Conservation (phyloP, 2,888 invertebrate genomes). For the Ormyrus rosae region DNA sequence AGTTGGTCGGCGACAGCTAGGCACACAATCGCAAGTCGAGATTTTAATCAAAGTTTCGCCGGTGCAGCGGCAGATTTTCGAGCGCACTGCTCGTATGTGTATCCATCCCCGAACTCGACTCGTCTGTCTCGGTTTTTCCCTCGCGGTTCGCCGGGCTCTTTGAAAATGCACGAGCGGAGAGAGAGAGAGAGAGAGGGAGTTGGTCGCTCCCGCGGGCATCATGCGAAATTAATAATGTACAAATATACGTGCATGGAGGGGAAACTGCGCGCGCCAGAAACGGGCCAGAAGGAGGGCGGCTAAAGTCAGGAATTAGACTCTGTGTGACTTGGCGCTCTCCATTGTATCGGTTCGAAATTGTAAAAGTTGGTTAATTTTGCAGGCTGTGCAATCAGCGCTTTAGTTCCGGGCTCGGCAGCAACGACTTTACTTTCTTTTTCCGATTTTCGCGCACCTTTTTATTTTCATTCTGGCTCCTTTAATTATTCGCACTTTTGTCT, state of each 20-base stretch:
- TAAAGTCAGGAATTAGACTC: slow-evolving; percentile 37
- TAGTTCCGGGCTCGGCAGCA: slow-evolving; percentile 1
- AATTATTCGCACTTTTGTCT: too few species aligned
- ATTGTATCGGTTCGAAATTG: slow-evolving; percentile 46
- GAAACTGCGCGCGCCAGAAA: not conserved
- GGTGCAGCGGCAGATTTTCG: too few species aligned
- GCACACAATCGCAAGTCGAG: too few species aligned
- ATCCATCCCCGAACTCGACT: too few species aligned
- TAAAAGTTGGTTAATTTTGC: slow-evolving; percentile 49
- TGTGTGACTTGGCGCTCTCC: slow-evolving; percentile 24
- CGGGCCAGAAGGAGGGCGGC: not conserved
- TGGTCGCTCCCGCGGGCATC: slow-evolving; percentile 43
- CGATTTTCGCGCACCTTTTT: not conserved
- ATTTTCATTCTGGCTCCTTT: not conserved
- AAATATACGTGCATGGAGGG: slow-evolving; percentile 36
- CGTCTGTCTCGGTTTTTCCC: slow-evolving; percentile 2
- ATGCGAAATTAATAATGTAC: slow-evolving; percentile 56
- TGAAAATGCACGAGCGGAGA: slow-evolving; percentile 51
- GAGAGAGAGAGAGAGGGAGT: not conserved
- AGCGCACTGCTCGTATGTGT: too few species aligned
- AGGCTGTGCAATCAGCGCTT: slow-evolving; percentile 26
- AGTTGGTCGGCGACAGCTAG: too few species aligned
- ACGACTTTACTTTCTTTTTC: slow-evolving; percentile 21
- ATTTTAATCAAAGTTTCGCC: too few species aligned
- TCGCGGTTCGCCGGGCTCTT: slow-evolving; percentile 8